phyloP scores from a whole-genome alignment of 2,113 vertebrate species.

The Stigmatopora nigra region DNA sequence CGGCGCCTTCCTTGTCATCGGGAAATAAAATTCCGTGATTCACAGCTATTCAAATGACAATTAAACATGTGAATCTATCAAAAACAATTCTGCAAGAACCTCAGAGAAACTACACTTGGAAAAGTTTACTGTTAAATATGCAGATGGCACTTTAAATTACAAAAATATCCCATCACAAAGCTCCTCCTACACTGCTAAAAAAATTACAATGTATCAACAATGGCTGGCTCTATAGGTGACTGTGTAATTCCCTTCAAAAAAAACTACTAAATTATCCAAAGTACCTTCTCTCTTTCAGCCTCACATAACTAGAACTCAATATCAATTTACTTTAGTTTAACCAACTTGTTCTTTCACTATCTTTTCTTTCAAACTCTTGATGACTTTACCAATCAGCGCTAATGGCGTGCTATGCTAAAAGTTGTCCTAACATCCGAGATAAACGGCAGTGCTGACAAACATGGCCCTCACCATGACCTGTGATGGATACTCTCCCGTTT shows the following conservation, averaged over 20 bases:
- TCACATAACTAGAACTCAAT: neutral
- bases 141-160: no score
- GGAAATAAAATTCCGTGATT: slow-evolving; percentile 32
- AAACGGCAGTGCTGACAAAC: slow-evolving; percentile 51
- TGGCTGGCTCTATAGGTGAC: no score
- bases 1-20: slow-evolving; percentile 19
- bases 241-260: no score
- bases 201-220: no score
- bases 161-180: no score
- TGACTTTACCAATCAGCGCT: slow-evolving; percentile 52
- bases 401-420: slow-evolving; percentile 39
- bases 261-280: no score
- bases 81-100: no score
- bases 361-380: slow-evolving; percentile 17
- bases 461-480: slow-evolving; percentile 37
- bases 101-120: no score
- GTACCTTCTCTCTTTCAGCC: no score
- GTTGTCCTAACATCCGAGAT: slow-evolving; percentile 60
- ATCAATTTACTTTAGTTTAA: neutral
- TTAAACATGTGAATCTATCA: slow-evolving; percentile 2
- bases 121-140: neutral
- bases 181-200: no score
- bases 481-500: slow-evolving; percentile 24
- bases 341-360: slow-evolving; percentile 7
- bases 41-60: slow-evolving; percentile 20